Conservation (phyloP, 1,140 invertebrate genomes). For the Drosophila novamexicana region DNA sequence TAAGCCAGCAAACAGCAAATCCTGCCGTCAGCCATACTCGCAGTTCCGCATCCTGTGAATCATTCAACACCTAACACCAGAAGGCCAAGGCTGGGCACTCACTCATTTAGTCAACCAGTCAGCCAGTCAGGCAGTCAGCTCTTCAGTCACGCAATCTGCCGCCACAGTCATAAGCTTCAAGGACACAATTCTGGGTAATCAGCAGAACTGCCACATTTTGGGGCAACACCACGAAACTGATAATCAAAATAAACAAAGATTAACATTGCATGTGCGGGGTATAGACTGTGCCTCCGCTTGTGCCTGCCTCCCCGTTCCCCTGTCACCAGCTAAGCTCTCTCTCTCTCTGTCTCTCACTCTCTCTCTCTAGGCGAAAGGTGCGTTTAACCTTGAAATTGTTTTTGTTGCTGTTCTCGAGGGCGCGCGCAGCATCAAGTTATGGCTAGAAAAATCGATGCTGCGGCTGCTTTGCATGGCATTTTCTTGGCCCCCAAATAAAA, state of each 20-base stretch:
- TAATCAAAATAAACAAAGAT: constrained; percentile 81
- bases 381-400: constrained; percentile 63
- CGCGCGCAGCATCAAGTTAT: not conserved
- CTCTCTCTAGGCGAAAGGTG: constrained; percentile 13
- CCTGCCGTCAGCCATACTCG: constrained; percentile 40
- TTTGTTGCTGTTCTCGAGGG: not conserved
- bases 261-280: constrained; percentile 43
- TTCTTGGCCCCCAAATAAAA: constrained; percentile 20
- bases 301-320: too few species aligned
- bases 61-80: constrained; percentile 35
- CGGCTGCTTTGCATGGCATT: constrained; percentile 3
- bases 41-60: constrained; percentile 35
- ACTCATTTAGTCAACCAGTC: constrained; percentile 13
- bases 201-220: constrained; percentile 26
- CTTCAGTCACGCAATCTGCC: constrained; percentile 31
- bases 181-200: constrained; percentile 61
- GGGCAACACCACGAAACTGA: constrained; percentile 56
- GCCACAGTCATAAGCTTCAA: constrained; percentile 49
- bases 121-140: constrained; percentile 21
- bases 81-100: not conserved
- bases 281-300: not conserved
- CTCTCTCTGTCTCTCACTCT: not conserved
- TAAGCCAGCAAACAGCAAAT: constrained; percentile 43
- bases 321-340: not conserved
- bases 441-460: constrained; percentile 66